Base-by-base conservation (phyloP, 2,797 vertebrate genomes). In the Numenius phaeopus region DNA sequence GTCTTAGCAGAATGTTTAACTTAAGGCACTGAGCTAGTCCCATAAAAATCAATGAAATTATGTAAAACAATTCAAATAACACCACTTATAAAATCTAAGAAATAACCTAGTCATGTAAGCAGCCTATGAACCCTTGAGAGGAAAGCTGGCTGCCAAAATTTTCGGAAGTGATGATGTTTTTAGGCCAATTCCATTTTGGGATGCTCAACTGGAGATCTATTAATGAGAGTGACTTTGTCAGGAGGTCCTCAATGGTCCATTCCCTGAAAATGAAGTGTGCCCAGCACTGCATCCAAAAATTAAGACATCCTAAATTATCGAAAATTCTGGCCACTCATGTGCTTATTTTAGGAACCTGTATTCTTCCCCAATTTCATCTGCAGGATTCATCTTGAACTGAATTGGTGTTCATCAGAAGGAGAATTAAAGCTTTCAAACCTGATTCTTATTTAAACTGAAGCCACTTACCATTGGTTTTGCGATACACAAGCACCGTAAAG, bases 121-220 rank as follows among this genome's bases (percentile, higher is more conserved):
- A 5, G 62, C 92, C 89, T 81, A 24, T 1, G n/a, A 90, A 87
- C 84, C 83, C 89, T 91, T 84, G 89, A 94, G 67, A 94, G 84
- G 62, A 88, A 59, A 0, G 0, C 24, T 59, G 77, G 73, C 87
- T 95, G 95, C 91, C 91, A 95, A 20, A 42, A 70, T 93, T 92
- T 94, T 95, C 87, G 94, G 83, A 76, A 95, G 69, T 34, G 69
- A 73, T 94, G 82, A 88, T 90, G 87, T 67, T 69, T 96, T 95
- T 91, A 88, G 79, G 76, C 90, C 89, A 81, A 4, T 92, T 95
- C 93, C 84, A 79, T 95, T 97, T 86, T 88, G 84, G 94, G 87
- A 90, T 92, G 70, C 73, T 89, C 44, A 93, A 71, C 93, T 94
- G 90, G 87, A 93, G 62, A 75, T 92, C 65, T 66, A 0, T 67